Base-by-base conservation (phyloP, 2,797 vertebrate species). In the Rhincodon typus region DNA sequence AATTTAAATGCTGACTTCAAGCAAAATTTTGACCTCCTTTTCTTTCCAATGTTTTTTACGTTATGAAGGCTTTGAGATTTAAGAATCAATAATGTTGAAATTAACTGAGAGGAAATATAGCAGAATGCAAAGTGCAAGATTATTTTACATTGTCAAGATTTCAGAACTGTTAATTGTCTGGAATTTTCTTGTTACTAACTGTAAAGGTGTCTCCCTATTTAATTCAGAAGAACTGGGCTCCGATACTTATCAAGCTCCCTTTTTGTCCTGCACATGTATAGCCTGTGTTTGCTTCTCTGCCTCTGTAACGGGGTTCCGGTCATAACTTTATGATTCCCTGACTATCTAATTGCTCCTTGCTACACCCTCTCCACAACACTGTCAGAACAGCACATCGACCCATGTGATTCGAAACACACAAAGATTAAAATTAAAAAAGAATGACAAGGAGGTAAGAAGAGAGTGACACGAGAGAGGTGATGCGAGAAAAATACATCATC, bases 191-290 rank as follows among this genome's bases (percentile, higher is more conserved):
- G 70, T 77, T 95, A 38, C 46, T 50, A 50, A 94, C 34, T 42
- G 34, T 42, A 42, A 93, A 12, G 34, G 21, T 42, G 90, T 42
- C n/a, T 93, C n/a, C n/a, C n/a, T 69, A 93, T 42, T 67, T 93
- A 93, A 4, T 93, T 96, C 96, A 96, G 96, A 62, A 96, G 5
- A 96, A 96, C 95, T 96, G 96, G 96, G 50, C 27, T 82, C 67
- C 10, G 4, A 10, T 96, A 34, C 5, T 67, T 95, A 95, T 91
- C 90, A 27, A 12, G 87, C 42, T 1, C 77, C 86, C 95, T 97
- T 96, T 94, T 96, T 96, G 96, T 96, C 67, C 46, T 96, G 93
- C 95, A 88, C 96, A 57, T 8, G 13, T 23, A 21, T 50, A 77
- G 21, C 17, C 30, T 53, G 23, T 74, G 94, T 53, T 46, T 57